A percentile compares a stretch with the other conserved stretches of the same genome.
These are phyloP conservation scores for Thereva unica DNA, from an alignment of 2,888 invertebrate species.

Conservation along the genomic window DNA sequence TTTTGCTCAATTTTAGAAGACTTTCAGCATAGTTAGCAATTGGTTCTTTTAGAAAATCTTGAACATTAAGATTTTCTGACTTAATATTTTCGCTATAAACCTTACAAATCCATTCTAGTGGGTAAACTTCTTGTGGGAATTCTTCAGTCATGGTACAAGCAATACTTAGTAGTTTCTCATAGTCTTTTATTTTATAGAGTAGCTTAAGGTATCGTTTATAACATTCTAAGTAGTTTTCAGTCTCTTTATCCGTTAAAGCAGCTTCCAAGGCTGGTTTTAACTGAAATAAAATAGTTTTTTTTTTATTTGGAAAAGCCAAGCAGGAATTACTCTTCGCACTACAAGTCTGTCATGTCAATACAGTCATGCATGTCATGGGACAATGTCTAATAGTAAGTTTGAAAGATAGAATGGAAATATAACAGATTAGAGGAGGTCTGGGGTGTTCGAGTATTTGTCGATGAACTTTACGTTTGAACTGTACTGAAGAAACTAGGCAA, in stretches of 20 bases:
- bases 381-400: no score
- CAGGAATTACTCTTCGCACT: neutral
- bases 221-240: conserved; percentile 42
- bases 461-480: no score
- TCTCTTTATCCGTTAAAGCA: conserved; percentile 42
- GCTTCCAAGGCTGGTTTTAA: conserved; percentile 49
- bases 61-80: conserved; percentile 36
- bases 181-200: conserved; percentile 55
- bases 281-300: conserved; percentile 43
- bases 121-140: conserved; percentile 60
- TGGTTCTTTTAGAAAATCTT: conserved; percentile 49
- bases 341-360: no score
- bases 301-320: neutral
- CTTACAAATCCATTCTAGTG: conserved; percentile 67
- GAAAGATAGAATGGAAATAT: no score
- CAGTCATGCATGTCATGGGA: no score
- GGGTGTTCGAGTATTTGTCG: no score
- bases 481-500: no score
- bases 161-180: conserved; percentile 56
- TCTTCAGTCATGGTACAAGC: conserved; percentile 60
- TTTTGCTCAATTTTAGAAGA: conserved; percentile 63
- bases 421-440: no score
- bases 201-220: conserved; percentile 52
- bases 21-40: conserved; percentile 61
- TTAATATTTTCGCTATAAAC: conserved; percentile 60